Base-by-base conservation (phyloP, 2,888 invertebrate genomes). In the Tupiocoris notatus region DNA sequence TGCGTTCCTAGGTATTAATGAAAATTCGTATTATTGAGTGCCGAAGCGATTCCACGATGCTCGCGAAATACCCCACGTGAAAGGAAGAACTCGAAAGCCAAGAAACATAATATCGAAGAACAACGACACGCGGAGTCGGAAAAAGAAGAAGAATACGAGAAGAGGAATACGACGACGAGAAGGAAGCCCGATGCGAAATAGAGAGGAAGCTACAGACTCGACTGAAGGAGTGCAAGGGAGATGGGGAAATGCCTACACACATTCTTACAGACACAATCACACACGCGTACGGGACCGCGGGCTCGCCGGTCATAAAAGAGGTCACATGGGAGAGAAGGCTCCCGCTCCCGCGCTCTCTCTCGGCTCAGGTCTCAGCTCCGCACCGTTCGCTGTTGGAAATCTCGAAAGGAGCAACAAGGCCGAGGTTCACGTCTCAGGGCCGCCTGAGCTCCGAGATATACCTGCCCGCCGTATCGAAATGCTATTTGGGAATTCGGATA, bases 291-390 rank as follows among this genome's bases (percentile, higher is more conserved):
- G n/a, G n/a, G n/a, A n/a, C n/a, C n/a, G n/a, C n/a, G n/a, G n/a
- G 39, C 6, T 12, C 39, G 39, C 65, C 39, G 65, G 65, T 65
- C 65, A 65, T 65, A 65, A 65, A 65, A 65, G 65, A 65, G 65
- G 65, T 65, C 65, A 65, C 25, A 65, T 25, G 65, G 39, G 20
- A 20, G 65, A 65, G 25, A 16, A 57, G 61, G 39, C 39, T 39
- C 61, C 21, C 61, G 18, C 9, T 61, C 65, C 25, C 65, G 22
- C 65, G 17, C 65, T 25, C 65, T 65, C 39, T 23, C 24, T n/a
- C 65, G n/a, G 39, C 39, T 65, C 65, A 18, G 39, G 39, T 39
- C 39, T 39, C 39, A 3, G 39, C 39, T 39, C 39, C 39, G 39
- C 6, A 39, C 12, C 39, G 39, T 12, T 39, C 6, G 39, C 39